phyloP scores from a whole-genome alignment of 2,888 invertebrate species.

The Drosophila nr. medialis region DNA sequence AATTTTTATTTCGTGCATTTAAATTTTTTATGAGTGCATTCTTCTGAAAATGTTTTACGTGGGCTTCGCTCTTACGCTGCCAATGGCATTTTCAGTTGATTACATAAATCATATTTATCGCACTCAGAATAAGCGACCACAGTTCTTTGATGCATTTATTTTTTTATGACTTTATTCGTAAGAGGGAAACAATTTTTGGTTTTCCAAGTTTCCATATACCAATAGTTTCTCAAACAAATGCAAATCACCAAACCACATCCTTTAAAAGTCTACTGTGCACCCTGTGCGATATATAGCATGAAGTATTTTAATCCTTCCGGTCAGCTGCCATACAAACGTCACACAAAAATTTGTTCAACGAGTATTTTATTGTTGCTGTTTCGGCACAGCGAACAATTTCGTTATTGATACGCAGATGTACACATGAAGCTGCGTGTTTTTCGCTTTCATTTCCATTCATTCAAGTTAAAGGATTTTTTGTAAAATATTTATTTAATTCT shows the following conservation, averaged over 20 bases:
- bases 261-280: not conserved
- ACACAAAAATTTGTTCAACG: slow-evolving; percentile 22
- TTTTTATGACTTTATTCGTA: not conserved
- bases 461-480: slow-evolving; percentile 11
- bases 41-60: not conserved
- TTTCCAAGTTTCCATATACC: not conserved
- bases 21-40: slow-evolving; percentile 38
- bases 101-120: not conserved
- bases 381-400: slow-evolving; percentile 27
- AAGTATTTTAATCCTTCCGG: slow-evolving; percentile 27
- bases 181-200: not conserved
- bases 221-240: not conserved
- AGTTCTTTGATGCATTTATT: not conserved
- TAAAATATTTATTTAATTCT: slow-evolving; percentile 33
- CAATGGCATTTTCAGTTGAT: not conserved
- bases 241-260: not conserved
- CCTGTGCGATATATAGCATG: not conserved
- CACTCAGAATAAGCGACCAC: not conserved
- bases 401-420: slow-evolving; percentile 48
- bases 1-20: slow-evolving; percentile 18
- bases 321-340: slow-evolving; percentile 23
- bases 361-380: slow-evolving; percentile 45
- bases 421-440: slow-evolving; percentile 8
- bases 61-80: slow-evolving; percentile 7
- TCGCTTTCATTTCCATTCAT: not conserved